Base-by-base conservation (phyloP, 2,888 invertebrate species). In the Phragmatobia fuliginosa region DNA sequence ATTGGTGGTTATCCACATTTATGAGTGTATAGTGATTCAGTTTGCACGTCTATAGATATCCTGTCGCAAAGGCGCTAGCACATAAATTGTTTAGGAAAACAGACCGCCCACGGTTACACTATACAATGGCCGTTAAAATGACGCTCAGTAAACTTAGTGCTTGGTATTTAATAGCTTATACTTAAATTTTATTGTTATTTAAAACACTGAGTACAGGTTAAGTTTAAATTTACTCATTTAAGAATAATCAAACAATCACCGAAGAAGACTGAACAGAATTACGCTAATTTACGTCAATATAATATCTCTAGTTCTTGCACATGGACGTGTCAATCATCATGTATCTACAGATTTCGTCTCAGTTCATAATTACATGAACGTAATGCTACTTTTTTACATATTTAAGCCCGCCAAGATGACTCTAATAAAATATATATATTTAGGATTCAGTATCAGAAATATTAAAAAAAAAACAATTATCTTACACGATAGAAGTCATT, bases 11-110 rank as follows among this genome's bases (percentile, higher is more conserved):
- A 64, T 31, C 64, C 38, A 70, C 59, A 38, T 56, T 62, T 56
- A 66, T 45, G 70, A 78, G 56, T 69, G 69, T 70, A 66, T 60
- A 69, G 62, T 77, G 90, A 93, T 92, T 92, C 88, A 87, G 91
- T 91, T 90, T 90, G 87, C 87, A 85, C 87, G 84, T 87, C 86
- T 80, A 77, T 77, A 66, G 80, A 86, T 85, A 85, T 79, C 80
- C 75, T 77, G 77, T 83, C 76, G 80, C 86, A 91, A 92, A 92
- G 90, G 88, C 88, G 89, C 92, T 91, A 91, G 77, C 86, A 76
- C 88, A 92, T 94, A 93, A 93, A 94, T 93, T 92, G 90, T 83
- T 91, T 91, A 89, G 87, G 87, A 85, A 90, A 90, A 88, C 83
- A 80, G 92, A 92, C 92, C 93, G 91, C 93, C 90, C 91, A 88